Evolutionary conservation across 2,888 invertebrate species (phyloP), one percentile per base, ranked within the genome.

Genomic region (Ormyrus thymus): DNA sequence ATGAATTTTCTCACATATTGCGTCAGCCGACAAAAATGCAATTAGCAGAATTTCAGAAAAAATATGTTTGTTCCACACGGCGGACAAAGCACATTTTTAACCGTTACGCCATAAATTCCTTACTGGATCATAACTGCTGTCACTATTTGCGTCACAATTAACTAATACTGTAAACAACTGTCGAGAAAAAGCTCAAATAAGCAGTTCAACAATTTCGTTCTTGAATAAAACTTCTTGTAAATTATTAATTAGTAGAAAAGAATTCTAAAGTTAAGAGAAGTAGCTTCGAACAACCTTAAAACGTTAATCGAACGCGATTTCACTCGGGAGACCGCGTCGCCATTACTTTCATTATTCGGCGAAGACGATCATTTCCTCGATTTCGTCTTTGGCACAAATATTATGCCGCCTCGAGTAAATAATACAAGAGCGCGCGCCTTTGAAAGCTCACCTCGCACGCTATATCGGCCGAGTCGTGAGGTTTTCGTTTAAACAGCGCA

Each of bases 401-500:
- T 70, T 70, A 50, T 70, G 50, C 59, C 29, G 29, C 59, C 43
- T 70, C 43, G 70, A 11, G 46, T 46, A 64, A 72, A 72, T 64
- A 72, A 72, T 45, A 51, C 43, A 45, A 10, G 53, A 45, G 29
- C 61, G n/a, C 11, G 61, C 46, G 45, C 5, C n/a, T 71, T 45
- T 43, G 9, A 4, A 8, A 13, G 43, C 8, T 9, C n/a, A 46
- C 11, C 29, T 51, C 59, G 50, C 59, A 46, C 15, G 59, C 59
- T 4, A 3, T 29, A 29, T 68, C 43, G 53, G n/a, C 29, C 10
- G 62, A 59, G 43, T 70, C 76, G 76, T 76, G 76, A 76, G 64
- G 59, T 70, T 70, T 70, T 62, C 53, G 15, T 51, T 29, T 45
- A 76, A 76, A 76, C 69, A 69, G 6, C 58, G 59, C 8, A 1